phyloP scores from a whole-genome alignment of 2,113 vertebrate species.

The Arenaria interpres region DNA sequence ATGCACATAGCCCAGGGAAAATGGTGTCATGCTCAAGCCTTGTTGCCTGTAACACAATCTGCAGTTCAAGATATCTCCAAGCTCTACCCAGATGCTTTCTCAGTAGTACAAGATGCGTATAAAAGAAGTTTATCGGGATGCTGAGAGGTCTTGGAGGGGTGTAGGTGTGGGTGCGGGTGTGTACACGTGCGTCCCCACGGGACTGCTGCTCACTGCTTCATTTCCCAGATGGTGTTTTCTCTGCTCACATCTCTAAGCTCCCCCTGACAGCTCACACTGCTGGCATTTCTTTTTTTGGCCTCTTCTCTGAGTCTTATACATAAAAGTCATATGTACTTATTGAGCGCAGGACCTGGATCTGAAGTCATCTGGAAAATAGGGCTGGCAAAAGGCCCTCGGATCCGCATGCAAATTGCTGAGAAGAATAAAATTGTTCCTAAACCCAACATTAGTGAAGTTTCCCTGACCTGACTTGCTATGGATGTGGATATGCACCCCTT shows the following conservation, averaged over 20 bases:
- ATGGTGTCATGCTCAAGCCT: background rate
- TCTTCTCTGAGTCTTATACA: background rate
- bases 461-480: background rate
- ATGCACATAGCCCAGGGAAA: background rate
- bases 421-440: background rate
- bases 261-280: background rate
- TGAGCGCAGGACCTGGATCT: background rate
- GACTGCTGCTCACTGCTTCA: background rate
- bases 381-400: background rate
- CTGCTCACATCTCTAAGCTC: background rate
- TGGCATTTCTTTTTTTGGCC: background rate
- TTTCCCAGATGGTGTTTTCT: background rate
- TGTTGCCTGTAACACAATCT: background rate
- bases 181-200: fast-evolving
- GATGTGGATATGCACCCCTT: background rate
- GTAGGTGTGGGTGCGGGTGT: fast-evolving
- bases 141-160: background rate
- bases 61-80: background rate
- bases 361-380: background rate
- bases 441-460: background rate
- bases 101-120: background rate
- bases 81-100: background rate
- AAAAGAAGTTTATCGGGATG: background rate
- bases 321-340: background rate
- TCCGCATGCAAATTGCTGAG: background rate